Evolutionary conservation across 2,888 invertebrate species (phyloP), one percentile per base, ranked within the genome.

Genomic region (Xestia c-nigrum): DNA sequence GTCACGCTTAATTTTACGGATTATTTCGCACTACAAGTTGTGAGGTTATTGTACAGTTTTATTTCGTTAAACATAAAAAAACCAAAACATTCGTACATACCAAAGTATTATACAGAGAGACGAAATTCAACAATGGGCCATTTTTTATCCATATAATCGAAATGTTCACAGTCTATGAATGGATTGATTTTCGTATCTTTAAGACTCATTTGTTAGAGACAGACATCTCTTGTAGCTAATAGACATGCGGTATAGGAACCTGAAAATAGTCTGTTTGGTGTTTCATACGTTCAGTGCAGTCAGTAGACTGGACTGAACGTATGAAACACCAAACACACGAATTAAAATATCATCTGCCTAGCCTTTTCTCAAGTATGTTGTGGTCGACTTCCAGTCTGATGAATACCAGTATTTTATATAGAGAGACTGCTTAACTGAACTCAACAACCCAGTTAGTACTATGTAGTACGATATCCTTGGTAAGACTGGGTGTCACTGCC

Each of bases 1-100:
- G 12, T n/a, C 21, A 57, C 43, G 40, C 24, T 72, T 31, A 31
- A 72, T 43, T 72, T 46, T 14, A 73, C 46, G 31, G 31, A 46
- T 19, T 55, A 73, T 46, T 14, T 57, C 55, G n/a, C 14, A 21
- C 19, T 46, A 73, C n/a, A 57, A 12, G 19, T n/a, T 46, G 14
- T 47, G 14, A 38, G 47, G 50, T 57, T 19, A 70, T 69, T 70
- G 59, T n/a, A 21, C 19, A 47, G 16, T 52, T 61, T 46, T 14
- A 61, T 21, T 19, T 3, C 4, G 31, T 57, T 55, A 55, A 24
- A 66, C 38, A 46, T 59, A 19, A 19, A 52, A 31, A 31, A 31
- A 40, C 21, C 21, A n/a, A 52, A 52, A 9, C 21, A 38, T 24
- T 21, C 24, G 24, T 52, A 19, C 3, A 12, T 40, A 43, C 16